These are phyloP conservation scores for Lepilemur septentrionalis DNA, from an alignment of 2,797 vertebrate genomes.

Conservation along the genomic window DNA sequence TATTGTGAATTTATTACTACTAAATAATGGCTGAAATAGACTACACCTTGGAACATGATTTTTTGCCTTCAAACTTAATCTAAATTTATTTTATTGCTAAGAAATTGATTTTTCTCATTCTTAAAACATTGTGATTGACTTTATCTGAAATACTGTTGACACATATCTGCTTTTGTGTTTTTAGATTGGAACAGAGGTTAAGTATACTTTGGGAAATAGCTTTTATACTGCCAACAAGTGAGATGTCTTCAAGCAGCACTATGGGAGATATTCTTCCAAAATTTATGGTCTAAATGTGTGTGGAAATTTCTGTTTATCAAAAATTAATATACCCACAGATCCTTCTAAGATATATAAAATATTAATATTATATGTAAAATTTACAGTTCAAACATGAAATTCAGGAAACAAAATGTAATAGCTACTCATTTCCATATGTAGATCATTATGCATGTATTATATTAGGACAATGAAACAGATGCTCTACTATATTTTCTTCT, in stretches of 20 bases:
- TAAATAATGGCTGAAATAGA: not conserved
- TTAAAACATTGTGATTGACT: not conserved
- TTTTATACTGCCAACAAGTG: not conserved
- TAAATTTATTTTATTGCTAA: not conserved
- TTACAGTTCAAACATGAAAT: slow-evolving; percentile 44
- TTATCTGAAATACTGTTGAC: not conserved
- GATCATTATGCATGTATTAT: not conserved
- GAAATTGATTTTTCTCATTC: not conserved
- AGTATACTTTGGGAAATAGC: not conserved
- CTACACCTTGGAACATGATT: not conserved
- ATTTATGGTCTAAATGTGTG: not conserved
- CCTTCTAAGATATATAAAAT: slow-evolving; percentile 34
- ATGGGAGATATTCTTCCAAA: slow-evolving; percentile 7
- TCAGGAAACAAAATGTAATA: not conserved
- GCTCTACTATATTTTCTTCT: slow-evolving; percentile 31
- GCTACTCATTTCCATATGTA: not conserved
- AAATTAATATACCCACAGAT: slow-evolving; percentile 20
- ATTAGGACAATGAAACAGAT: not conserved
- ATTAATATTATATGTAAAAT: slow-evolving; percentile 33
- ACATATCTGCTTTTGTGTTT: not conserved
- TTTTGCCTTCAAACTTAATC: not conserved
- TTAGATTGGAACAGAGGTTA: not conserved
- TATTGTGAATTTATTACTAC: not conserved
- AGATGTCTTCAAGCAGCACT: not conserved
- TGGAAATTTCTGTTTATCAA: slow-evolving; percentile 22